A percentile compares a stretch with the other conserved stretches of the same genome.
Conservation (phyloP, 2,888 invertebrate species). For the Antheraea assamensis region DNA sequence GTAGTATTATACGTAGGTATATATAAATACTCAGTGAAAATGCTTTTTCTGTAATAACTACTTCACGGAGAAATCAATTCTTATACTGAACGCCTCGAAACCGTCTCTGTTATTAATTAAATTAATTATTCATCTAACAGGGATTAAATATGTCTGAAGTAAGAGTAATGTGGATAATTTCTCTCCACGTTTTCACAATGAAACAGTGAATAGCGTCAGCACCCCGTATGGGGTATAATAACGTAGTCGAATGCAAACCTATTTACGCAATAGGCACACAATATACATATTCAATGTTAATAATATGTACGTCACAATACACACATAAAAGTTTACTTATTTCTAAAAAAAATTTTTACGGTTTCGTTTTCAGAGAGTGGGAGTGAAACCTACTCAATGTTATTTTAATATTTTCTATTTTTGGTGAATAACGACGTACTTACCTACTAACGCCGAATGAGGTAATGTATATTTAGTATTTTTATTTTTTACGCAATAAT, state of each 20-base stretch:
- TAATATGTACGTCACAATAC: background rate
- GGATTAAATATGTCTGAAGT: constrained; percentile 24
- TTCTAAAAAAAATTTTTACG: background rate
- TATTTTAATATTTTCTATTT: background rate
- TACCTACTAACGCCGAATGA: background rate
- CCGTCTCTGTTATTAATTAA: background rate
- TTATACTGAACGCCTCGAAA: background rate
- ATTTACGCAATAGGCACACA: constrained; percentile 10
- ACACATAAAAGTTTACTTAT: background rate
- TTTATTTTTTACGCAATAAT: background rate
- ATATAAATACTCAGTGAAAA: background rate
- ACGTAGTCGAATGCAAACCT: constrained; percentile 52
- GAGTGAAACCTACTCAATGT: background rate
- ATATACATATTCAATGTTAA: background rate
- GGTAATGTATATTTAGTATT: background rate
- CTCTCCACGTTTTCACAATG: constrained; percentile 37
- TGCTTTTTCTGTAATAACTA: background rate
- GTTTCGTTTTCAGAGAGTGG: background rate
- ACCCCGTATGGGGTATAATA: constrained; percentile 51
- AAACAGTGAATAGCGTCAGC: constrained; percentile 34
- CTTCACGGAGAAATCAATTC: background rate
- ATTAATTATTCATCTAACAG: background rate
- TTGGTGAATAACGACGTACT: background rate
- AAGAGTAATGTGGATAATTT: constrained; percentile 30
- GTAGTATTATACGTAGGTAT: too few species aligned